Percentiles rank a stretch among this genome's conserved stretches.
Evolutionary conservation across 2,888 invertebrate species (phyloP).

Genomic region (Antheraea assamensis): DNA sequence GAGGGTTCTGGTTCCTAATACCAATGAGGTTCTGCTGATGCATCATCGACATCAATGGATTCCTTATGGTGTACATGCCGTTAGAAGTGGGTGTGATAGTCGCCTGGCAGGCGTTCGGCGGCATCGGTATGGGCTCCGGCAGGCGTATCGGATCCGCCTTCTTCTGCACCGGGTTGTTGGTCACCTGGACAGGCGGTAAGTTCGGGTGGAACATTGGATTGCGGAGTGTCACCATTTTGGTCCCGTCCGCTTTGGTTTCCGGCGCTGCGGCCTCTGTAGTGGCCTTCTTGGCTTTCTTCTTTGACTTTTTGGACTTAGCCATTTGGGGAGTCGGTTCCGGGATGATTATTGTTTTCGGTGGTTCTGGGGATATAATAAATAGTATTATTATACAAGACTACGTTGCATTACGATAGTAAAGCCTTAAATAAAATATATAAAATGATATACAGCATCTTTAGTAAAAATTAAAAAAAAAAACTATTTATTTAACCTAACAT

Average conservation of each 20-base stretch:
- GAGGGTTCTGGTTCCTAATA: slow-evolving; percentile 46
- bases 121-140: slow-evolving; percentile 76
- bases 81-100: slow-evolving; percentile 78
- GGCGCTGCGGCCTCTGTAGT: slow-evolving; percentile 50
- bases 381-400: not conserved
- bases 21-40: slow-evolving; percentile 72
- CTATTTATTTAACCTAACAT: too few species aligned
- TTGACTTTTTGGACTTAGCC: slow-evolving; percentile 71
- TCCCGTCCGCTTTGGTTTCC: slow-evolving; percentile 59
- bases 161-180: slow-evolving; percentile 50
- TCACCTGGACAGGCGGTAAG: slow-evolving; percentile 64
- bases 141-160: slow-evolving; percentile 65
- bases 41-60: slow-evolving; percentile 84
- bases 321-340: slow-evolving; percentile 49
- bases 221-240: slow-evolving; percentile 88
- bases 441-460: too few species aligned
- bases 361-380: slow-evolving; percentile 50
- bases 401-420: too few species aligned
- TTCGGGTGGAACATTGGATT: slow-evolving; percentile 89
- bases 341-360: slow-evolving; percentile 57
- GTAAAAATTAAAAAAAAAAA: too few species aligned
- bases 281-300: slow-evolving; percentile 76
- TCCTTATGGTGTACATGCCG: slow-evolving; percentile 93
- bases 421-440: too few species aligned
- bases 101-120: slow-evolving; percentile 73